phyloP scores from a whole-genome alignment of 2,888 invertebrate species.

The Sinodicranocentrus sp. region DNA sequence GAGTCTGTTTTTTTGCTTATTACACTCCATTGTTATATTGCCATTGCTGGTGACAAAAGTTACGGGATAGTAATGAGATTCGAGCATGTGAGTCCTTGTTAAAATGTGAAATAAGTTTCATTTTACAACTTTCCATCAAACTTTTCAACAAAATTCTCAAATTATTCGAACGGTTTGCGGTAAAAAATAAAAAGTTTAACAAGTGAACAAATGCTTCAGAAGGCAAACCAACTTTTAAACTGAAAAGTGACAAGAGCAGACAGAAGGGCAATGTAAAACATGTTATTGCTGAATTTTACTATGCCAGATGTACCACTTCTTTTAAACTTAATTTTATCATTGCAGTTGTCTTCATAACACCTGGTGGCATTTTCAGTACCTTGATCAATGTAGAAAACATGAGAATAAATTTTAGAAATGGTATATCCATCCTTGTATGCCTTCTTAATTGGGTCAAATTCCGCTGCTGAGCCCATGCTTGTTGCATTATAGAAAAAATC shows the following conservation, averaged over 20 bases:
- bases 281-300: constrained; percentile 1
- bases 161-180: too few species aligned
- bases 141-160: too few species aligned
- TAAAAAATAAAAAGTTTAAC: too few species aligned
- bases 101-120: too few species aligned
- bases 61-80: too few species aligned
- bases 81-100: too few species aligned
- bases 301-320: constrained; percentile 22
- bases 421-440: constrained; percentile 68
- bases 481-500: constrained; percentile 58
- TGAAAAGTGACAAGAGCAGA: neutral
- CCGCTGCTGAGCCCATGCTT: constrained; percentile 41
- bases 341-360: constrained; percentile 73
- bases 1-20: too few species aligned
- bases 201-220: neutral
- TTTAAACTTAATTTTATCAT: constrained; percentile 64
- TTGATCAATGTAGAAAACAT: constrained; percentile 75
- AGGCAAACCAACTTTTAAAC: neutral
- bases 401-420: constrained; percentile 70
- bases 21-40: too few species aligned
- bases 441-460: constrained; percentile 59
- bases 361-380: constrained; percentile 70
- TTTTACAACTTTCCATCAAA: too few species aligned
- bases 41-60: too few species aligned
- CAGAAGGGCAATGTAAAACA: neutral